Base-by-base conservation (phyloP, 2,888 invertebrate species). In the Magallana nippona region DNA sequence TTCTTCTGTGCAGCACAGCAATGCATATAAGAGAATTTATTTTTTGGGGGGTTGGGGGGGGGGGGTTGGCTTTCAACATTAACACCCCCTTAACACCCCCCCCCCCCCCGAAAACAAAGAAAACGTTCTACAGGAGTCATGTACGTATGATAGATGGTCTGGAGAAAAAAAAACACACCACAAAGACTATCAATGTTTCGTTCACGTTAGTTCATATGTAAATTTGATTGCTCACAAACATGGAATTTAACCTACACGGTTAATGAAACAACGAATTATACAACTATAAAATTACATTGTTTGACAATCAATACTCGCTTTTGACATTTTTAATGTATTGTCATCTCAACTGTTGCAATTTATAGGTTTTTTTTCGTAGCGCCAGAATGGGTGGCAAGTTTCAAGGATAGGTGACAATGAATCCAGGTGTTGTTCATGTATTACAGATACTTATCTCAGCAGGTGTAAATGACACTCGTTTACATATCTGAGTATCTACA, bases 181-280 rank as follows among this genome's bases (percentile, higher is more conserved):
- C 44, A 44, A 44, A 44, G 3, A 44, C 44, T 8, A 44, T 44
- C 44, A 44, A 44, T 44, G 5, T 44, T 44, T 44, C 44, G 44
- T 44, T 44, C 44, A 44, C 8, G 0, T 44, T 3, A 44, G 44
- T 44, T 44, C 44, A 44, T 44, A 44, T 44, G 44, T 44, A 44
- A 44, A 44, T 44, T 44, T 44, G 44, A 44, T 44, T 27, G 32
- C 32, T 27, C 27, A 32, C 71, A 71, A 17, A 71, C 71, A 22
- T 27, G 71, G 13, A 27, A 71, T 27, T 32, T 2, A 32, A 2
- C 71, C 71, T 32, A 71, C 27, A 13, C 27, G 27, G 22, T 71
- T 27, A 32, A 71, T 71, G 32, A 71, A 71, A 71, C 71, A 71
- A 32, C 32, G 71, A 71, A 71, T 15, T 44, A 71, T 11, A 71